Conservation (phyloP, 1,140 invertebrate genomes). For the Archegozetes longisetosus region DNA sequence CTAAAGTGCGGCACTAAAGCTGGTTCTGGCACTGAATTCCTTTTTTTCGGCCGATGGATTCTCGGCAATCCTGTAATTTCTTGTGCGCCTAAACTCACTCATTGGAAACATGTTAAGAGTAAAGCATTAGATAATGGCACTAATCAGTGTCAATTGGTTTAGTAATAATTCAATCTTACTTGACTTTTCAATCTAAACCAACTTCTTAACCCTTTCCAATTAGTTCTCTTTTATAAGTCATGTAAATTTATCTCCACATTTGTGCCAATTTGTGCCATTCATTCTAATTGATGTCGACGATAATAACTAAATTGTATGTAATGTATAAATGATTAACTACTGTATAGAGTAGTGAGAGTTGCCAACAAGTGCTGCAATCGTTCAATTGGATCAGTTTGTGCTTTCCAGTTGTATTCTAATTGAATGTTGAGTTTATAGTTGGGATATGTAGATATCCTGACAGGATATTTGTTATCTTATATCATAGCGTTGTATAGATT, state of each 20-base stretch:
- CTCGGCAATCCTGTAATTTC: constrained; percentile 48
- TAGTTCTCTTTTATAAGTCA: not conserved
- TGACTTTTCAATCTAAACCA: too few relatives aligned
- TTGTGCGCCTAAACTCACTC: constrained; percentile 50
- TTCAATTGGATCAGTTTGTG: not conserved
- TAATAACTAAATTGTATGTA: not conserved
- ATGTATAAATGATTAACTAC: not conserved
- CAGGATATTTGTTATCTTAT: not conserved
- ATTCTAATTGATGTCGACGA: not conserved
- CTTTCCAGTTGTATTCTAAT: not conserved
- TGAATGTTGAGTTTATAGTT: not conserved
- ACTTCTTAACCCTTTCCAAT: not conserved
- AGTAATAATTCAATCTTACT: too few relatives aligned
- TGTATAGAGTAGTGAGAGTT: too few relatives aligned
- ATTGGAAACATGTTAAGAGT: constrained; percentile 45
- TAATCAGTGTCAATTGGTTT: constrained; percentile 44
- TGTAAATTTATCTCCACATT: too few relatives aligned
- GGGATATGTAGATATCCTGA: not conserved
- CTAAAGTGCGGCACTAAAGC: constrained; percentile 47
- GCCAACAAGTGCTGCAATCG: not conserved
- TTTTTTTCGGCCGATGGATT: constrained; percentile 54
- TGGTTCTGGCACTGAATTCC: constrained; percentile 49
- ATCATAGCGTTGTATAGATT: not conserved
- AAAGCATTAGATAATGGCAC: constrained; percentile 38
- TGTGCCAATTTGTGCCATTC: not conserved